phyloP scores from a whole-genome alignment of 2,888 invertebrate species.

The Parnassius mnemosyne region DNA sequence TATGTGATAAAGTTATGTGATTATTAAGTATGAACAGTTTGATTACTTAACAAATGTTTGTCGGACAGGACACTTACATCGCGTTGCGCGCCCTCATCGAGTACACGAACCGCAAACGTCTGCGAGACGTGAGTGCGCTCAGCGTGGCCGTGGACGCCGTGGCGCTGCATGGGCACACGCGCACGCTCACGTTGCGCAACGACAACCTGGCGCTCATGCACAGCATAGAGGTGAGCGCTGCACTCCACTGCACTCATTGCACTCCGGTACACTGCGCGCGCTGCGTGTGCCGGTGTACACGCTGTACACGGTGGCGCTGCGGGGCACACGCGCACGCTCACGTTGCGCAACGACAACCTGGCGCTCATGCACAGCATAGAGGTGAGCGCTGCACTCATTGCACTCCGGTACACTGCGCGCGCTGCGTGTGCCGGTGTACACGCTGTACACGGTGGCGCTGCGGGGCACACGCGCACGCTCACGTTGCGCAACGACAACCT shows the following conservation, averaged over 20 bases:
- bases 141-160: slow-evolving; percentile 92
- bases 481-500: slow-evolving; percentile 88
- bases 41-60: too few species aligned
- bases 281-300: slow-evolving; percentile 89
- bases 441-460: slow-evolving; percentile 90
- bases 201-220: slow-evolving; percentile 90
- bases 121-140: slow-evolving; percentile 91
- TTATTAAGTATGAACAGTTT: too few species aligned
- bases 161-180: slow-evolving; percentile 85
- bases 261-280: slow-evolving; percentile 79
- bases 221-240: slow-evolving; percentile 83
- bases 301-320: slow-evolving; percentile 90
- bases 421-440: slow-evolving; percentile 88
- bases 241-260: too few species aligned
- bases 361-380: slow-evolving; percentile 89
- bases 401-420: slow-evolving; percentile 79
- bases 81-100: slow-evolving; percentile 94
- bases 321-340: slow-evolving; percentile 84
- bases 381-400: slow-evolving; percentile 61
- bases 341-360: slow-evolving; percentile 87
- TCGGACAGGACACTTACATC: slow-evolving; percentile 87
- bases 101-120: slow-evolving; percentile 91
- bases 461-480: slow-evolving; percentile 84
- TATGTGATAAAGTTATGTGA: too few species aligned
- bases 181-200: slow-evolving; percentile 85